Conservation (phyloP, 2,888 invertebrate genomes). For the Dryococelus australis region DNA sequence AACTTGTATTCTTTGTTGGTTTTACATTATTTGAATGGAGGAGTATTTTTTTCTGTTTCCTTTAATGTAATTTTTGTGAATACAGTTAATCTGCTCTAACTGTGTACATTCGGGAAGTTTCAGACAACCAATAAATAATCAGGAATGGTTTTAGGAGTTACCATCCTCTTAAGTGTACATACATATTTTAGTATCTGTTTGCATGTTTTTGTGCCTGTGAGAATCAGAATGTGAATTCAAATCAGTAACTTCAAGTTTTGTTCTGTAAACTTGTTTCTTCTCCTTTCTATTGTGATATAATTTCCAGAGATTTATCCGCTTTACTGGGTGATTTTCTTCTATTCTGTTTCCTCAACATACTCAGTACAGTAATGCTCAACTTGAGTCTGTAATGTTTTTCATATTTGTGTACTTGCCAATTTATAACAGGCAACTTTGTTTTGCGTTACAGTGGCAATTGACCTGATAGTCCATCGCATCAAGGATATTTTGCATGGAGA, state of each 20-base stretch:
- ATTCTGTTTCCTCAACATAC: not conserved
- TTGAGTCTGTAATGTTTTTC: not conserved
- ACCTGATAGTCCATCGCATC: slow-evolving; percentile 99
- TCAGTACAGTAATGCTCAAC: not conserved
- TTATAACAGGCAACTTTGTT: not conserved
- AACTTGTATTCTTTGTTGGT: too few relatives aligned
- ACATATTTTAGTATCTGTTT: too few relatives aligned
- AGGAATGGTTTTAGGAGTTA: too few relatives aligned
- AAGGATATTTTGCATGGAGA: slow-evolving; percentile 85
- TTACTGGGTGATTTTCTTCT: not conserved
- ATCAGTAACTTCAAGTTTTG: not conserved
- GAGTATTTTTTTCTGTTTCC: too few relatives aligned
- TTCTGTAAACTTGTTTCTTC: not conserved
- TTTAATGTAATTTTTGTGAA: too few relatives aligned
- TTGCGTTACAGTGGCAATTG: slow-evolving; percentile 93
- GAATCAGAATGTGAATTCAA: not conserved
- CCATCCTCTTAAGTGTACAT: too few relatives aligned
- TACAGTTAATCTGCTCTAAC: too few relatives aligned
- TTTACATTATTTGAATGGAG: too few relatives aligned
- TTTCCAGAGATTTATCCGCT: not conserved
- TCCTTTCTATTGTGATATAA: not conserved
- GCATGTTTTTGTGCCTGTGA: too few relatives aligned
- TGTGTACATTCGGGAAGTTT: too few relatives aligned
- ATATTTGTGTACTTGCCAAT: not conserved
- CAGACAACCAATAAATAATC: too few relatives aligned